Evolutionary conservation across 2,797 vertebrate species (phyloP), one percentile per base, ranked within the genome.

Genomic region (Pygocentrus nattereri): DNA sequence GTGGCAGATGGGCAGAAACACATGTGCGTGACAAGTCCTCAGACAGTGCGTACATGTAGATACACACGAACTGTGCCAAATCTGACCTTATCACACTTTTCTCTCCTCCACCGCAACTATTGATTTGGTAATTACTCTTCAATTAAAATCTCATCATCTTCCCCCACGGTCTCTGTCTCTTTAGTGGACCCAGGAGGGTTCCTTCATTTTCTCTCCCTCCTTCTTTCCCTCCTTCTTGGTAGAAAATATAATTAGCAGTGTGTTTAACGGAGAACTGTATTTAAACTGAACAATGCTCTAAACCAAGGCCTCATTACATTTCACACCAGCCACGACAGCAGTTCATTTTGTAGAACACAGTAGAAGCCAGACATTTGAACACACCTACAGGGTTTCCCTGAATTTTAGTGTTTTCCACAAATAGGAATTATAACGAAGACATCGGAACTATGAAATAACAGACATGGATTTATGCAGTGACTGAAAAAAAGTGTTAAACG

Each of bases 121-220:
- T 76, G 85, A 92, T 84, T 86, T 15, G 23, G 72, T 87, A 86
- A 91, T 91, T 91, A 87, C 87, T 86, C 87, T 82, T 70, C 84
- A 78, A 88, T 90, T 90, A 90, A 88, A 88, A 84, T 74, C 67
- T 86, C 85, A 88, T 89, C 85, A 87, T 78, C 44, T 25, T 76
- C 38, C 71, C 50, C 44, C 2, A 76, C 65, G 81, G 49, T 82
- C 84, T 81, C 58, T 6, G 54, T 78, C 65, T 80, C 67, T 70
- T 81, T 61, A 34, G 54, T 73, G 82, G 67, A 83, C 41, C 76
- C 85, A 83, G 49, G 75, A 74, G 76, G 59, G 52, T 31, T 41
- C 25, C 23, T 49, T 78, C 31, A 4, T 44, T 58, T 67, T 13
- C 59, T 27, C 58, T 68, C 34, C 41, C 62, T 58, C 6, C 19